Evolutionary conservation across 92 coral and sea anemone genomes (phyloP).

Genomic region (Meandrina meandrites): DNA sequence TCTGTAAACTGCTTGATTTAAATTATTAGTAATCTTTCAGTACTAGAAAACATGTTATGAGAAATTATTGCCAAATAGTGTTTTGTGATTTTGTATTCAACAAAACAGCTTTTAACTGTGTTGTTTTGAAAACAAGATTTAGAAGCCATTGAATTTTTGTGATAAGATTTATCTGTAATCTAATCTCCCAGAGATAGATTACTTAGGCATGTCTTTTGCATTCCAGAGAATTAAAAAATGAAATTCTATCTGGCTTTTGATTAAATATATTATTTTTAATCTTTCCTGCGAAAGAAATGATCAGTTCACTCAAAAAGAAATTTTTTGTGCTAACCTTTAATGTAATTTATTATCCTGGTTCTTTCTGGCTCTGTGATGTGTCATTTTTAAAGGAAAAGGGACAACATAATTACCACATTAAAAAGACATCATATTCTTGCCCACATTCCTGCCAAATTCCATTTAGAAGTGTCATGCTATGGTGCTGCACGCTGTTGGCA

Average conservation of each 20-base stretch:
- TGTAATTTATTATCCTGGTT: neutral
- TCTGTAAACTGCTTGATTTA: neutral
- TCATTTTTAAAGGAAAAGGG: neutral
- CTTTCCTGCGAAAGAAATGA: conserved; percentile 22
- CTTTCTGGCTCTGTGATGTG: neutral
- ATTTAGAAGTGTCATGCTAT: conserved; percentile 8
- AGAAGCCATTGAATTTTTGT: neutral
- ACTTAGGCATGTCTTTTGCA: conserved; percentile 9
- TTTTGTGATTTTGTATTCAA: neutral
- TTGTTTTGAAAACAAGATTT: neutral
- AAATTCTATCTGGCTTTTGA: conserved; percentile 24
- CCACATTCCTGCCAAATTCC: conserved; percentile 26
- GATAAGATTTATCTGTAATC: conserved; percentile 21
- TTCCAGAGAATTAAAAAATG: conserved; percentile 22
- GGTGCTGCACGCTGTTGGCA: conserved; percentile 20
- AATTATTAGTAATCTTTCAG: no score
- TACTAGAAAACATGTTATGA: neutral
- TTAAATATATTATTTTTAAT: conserved; percentile 14
- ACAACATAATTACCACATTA: neutral
- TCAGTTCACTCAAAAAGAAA: neutral
- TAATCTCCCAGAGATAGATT: conserved; percentile 4
- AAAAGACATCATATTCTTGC: neutral
- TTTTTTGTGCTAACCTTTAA: neutral
- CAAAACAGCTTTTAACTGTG: neutral
- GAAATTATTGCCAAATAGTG: neutral